Base-by-base conservation (phyloP, 2,113 vertebrate species). In the Strix aluco region DNA sequence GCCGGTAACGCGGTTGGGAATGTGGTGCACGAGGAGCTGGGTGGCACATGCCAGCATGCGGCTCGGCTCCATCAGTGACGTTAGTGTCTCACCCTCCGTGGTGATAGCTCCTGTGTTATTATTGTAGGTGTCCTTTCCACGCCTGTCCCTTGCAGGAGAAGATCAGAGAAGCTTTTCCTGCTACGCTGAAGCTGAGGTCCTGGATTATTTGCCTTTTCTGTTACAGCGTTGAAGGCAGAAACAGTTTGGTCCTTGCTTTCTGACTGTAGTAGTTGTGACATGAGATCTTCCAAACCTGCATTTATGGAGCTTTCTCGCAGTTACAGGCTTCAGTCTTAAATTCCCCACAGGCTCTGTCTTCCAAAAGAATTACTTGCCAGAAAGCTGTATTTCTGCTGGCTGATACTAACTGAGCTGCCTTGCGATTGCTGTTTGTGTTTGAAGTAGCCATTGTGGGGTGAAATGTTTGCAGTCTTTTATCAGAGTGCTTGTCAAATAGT, bases 61-160 rank as follows among this genome's bases (percentile, higher is more conserved):
- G 66, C 65, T 72, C 9, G 3, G 38, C 51, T 54, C 59, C 36
- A 8, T 5, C 16, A 3, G 10, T 7, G 46, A 4, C 15, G 4
- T 20, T 80, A 3, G 29, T 40, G n/a, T 47, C 61, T 86, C 25
- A 1, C 70, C 25, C 38, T 54, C 7, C 10, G 0, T 0, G 25
- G 42, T 4, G n/a, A 15, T 14, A 26, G 29, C 54, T 86, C 72
- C 38, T 4, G 6, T 4, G 2, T 55, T 55, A 3, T 1, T 46
- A 52, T 36, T 8, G 44, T 46, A 46, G 22, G 47, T 40, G 59
- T 59, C 82, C 55, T 21, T 19, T 42, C n/a, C 57, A 15, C 0
- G 4, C 42, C 36, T 16, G 42, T 27, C 57, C 61, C 61, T 62
- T 25, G 46, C 51, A 13, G 57, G 0, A 3, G 3, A 46, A 38